Evolutionary conservation across 2,888 invertebrate species (phyloP).

Genomic region (Drosophila pseudotalamancana): DNA sequence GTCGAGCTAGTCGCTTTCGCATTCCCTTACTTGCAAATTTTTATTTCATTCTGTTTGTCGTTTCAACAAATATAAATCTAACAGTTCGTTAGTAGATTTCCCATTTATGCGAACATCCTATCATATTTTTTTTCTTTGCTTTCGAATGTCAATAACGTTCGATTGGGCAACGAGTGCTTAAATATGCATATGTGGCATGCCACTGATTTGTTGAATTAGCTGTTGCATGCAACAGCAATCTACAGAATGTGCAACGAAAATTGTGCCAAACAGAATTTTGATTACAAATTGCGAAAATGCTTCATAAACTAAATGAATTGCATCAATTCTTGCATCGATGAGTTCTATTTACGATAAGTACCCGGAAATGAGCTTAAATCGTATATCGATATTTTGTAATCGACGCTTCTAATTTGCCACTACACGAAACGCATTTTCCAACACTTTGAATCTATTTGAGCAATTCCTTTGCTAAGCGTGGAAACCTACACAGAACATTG

Average conservation of each 20-base stretch:
- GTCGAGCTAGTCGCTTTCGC: not conserved
- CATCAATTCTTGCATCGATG: not conserved
- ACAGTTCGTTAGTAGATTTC: conserved; percentile 45
- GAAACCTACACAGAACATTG: not conserved
- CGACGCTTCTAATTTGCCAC: not conserved
- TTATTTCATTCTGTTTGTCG: conserved; percentile 10
- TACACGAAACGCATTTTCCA: not conserved
- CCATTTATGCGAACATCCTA: conserved; percentile 13
- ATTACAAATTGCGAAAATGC: conserved; percentile 6
- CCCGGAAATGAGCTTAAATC: not conserved
- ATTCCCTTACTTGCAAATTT: not conserved
- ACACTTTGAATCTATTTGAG: not conserved
- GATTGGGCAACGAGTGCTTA: conserved; percentile 25
- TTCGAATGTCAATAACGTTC: conserved; percentile 26
- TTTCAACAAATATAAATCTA: conserved; percentile 35
- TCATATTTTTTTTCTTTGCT: conserved; percentile 4
- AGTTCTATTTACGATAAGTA: not conserved
- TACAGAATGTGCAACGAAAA: conserved; percentile 11
- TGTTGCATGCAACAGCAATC: conserved; percentile 11
- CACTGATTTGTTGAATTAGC: conserved; percentile 47
- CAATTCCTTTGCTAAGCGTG: conserved; percentile 6
- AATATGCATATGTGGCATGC: conserved; percentile 49
- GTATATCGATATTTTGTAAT: conserved; percentile 1
- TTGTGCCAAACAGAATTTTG: conserved; percentile 12
- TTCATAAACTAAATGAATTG: not conserved